Base-by-base conservation (phyloP, 2,797 vertebrate genomes). In the Trematomus bernacchii region DNA sequence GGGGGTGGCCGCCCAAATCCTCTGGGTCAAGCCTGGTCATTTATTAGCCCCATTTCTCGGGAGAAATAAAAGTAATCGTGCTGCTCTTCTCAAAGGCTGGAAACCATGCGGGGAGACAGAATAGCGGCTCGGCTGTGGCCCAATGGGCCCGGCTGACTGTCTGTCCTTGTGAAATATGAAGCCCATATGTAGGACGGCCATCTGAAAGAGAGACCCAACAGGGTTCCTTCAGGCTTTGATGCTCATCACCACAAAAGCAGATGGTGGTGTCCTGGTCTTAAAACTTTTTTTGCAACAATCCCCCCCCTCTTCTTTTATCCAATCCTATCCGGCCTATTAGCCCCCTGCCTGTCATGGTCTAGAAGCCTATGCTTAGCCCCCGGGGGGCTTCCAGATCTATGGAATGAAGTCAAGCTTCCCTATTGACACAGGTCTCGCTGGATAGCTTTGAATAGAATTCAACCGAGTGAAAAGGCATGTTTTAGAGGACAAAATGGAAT, bases 231-330 rank as follows among this genome's bases (percentile, higher is more conserved):
- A 93, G 92, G 93, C 93, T 95, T 94, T 94, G 93, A 94, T 94
- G 92, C 92, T 93, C 91, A 89, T 88, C 90, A 91, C 86, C 91
- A 94, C 94, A 94, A 95, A 95, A 95, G 93, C 95, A 95, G 95
- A 96, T 95, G 95, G 93, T 84, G 77, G 67, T 90, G 83, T 88
- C 89, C 92, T 86, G 86, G 82, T 92, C 85, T 89, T 91, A 87
- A 90, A 90, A 90, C 68, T 89, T 91, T 92, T 87, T 79, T 84
- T 75, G 37, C 42, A 73, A 74, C 78, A 70, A 37, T 69, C 72
- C 79, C 80, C 80, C 78, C 75, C 68, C 73, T 63, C 66, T 73
- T 77, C 87, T 92, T 93, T 93, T 92, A 91, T 93, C 89, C 92
- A 92, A 85, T 91, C 78, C 90, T 88, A 85, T 91, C 87, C 79